phyloP scores from a whole-genome alignment of 2,888 invertebrate genomes.

The Cheilosia pagana region DNA sequence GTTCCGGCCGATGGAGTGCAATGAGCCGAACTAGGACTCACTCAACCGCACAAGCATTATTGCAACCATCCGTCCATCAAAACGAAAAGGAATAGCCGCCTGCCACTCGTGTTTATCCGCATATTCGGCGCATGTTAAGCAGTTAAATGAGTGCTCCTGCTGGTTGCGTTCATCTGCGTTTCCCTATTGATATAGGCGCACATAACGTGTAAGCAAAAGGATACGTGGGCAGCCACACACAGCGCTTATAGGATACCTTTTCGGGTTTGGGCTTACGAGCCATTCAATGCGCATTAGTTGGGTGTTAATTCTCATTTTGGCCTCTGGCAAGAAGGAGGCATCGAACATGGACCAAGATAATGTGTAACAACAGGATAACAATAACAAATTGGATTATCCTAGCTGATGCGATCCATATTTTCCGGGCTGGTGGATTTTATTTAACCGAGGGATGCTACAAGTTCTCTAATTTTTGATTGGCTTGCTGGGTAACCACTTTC shows the following conservation, averaged over 20 bases:
- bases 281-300: slow-evolving; percentile 63
- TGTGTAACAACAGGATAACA: slow-evolving; percentile 15
- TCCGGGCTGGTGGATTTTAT: slow-evolving; percentile 30
- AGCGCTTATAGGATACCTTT: slow-evolving; percentile 34
- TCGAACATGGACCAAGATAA: slow-evolving; percentile 10
- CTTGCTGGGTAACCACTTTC: too few species aligned
- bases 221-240: slow-evolving; percentile 67
- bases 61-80: slow-evolving; percentile 64
- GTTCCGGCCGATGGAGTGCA: slow-evolving; percentile 64
- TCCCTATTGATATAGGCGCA: slow-evolving; percentile 1
- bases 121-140: slow-evolving; percentile 63
- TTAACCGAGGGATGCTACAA: neutral
- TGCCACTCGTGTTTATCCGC: slow-evolving; percentile 27
- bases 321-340: slow-evolving; percentile 25
- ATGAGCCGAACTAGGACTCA: slow-evolving; percentile 60
- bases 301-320: slow-evolving; percentile 63
- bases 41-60: slow-evolving; percentile 64
- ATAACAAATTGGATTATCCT: slow-evolving; percentile 44
- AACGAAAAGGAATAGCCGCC: slow-evolving; percentile 50
- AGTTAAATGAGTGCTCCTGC: slow-evolving; percentile 42
- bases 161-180: slow-evolving; percentile 45
- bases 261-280: slow-evolving; percentile 26
- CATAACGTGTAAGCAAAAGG: slow-evolving; percentile 11
- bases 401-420: slow-evolving; percentile 30
- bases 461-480: too few species aligned